Percentiles rank a stretch among this genome's conserved stretches.
These are phyloP conservation scores for Zelleria hepariella DNA, from an alignment of 2,888 invertebrate species.

Conservation along the genomic window DNA sequence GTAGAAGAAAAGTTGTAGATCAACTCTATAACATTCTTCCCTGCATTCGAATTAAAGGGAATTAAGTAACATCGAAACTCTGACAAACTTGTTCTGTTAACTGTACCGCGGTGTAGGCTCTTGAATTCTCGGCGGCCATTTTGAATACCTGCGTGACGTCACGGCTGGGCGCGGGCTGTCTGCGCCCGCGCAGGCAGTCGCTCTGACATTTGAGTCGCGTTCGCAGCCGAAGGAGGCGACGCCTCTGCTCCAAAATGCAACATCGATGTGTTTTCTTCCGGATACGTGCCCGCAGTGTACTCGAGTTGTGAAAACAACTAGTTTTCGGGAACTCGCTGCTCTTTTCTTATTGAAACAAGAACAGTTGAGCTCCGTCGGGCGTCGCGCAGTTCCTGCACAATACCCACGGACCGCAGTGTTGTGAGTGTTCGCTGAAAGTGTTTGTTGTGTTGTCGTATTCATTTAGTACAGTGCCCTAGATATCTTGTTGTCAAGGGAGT, in stretches of 20 bases:
- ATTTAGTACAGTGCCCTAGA: conserved; percentile 55
- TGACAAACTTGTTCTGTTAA: conserved; percentile 12
- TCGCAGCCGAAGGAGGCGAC: conserved; percentile 58
- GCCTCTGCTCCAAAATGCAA: conserved; percentile 61
- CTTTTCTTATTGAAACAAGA: conserved; percentile 47
- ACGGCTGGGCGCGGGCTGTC: conserved; percentile 44
- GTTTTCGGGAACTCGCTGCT: conserved; percentile 54
- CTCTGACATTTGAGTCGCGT: conserved; percentile 53
- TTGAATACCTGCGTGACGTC: conserved; percentile 69
- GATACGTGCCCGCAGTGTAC: conserved; percentile 34
- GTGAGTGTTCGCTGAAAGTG: conserved; percentile 54
- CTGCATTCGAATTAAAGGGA: neutral
- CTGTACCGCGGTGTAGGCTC: conserved; percentile 50
- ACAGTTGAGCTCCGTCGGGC: conserved; percentile 47
- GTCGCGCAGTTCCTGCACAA: conserved; percentile 11
- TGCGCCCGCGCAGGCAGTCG: conserved; percentile 9
- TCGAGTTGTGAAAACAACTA: conserved; percentile 26
- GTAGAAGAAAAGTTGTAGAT: neutral
- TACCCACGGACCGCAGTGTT: conserved; percentile 33
- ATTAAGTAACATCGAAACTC: conserved; percentile 4
- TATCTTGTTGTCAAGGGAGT: conserved; percentile 41
- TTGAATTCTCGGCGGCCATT: conserved; percentile 67
- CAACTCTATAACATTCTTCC: neutral
- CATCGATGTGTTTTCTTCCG: conserved; percentile 50
- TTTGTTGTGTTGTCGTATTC: conserved; percentile 55